A percentile compares a stretch with the other conserved stretches of the same genome.
Conservation (phyloP, 2,888 invertebrate species). For the Drosophila anomelani region DNA sequence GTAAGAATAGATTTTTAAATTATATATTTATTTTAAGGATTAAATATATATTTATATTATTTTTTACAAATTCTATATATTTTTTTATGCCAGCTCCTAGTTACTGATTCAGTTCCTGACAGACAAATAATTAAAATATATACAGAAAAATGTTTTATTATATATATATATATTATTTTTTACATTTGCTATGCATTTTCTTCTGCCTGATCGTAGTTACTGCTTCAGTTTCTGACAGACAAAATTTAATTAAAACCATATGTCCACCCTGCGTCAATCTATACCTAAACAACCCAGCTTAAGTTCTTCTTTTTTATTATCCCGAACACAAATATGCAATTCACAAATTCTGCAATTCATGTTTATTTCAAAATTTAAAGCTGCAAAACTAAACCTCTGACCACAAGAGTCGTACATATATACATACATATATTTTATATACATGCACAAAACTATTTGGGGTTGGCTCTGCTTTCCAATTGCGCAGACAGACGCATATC, state of each 20-base stretch:
- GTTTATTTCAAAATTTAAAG: neutral
- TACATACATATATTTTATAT: neutral
- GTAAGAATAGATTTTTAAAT: neutral
- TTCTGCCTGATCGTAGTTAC: neutral
- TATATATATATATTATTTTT: neutral
- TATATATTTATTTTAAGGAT: too few species aligned
- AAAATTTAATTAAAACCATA: neutral
- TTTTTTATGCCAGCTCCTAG: neutral
- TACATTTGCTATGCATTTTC: neutral
- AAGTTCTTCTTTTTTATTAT: neutral
- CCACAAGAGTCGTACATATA: neutral
- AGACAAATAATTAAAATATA: neutral
- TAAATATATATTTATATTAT: neutral
- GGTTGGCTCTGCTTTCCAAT: constrained; percentile 50
- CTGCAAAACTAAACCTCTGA: neutral
- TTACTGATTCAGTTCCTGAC: neutral
- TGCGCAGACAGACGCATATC: constrained; percentile 42
- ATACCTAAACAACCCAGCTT: neutral
- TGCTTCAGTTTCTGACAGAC: neutral
- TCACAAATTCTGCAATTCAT: constrained; percentile 2
- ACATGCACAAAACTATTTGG: neutral
- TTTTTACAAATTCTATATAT: neutral
- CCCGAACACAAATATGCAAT: neutral
- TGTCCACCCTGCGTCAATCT: neutral
- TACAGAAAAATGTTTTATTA: neutral